Conservation (phyloP, 2,113 vertebrate species). For the Cichladusa arquata region DNA sequence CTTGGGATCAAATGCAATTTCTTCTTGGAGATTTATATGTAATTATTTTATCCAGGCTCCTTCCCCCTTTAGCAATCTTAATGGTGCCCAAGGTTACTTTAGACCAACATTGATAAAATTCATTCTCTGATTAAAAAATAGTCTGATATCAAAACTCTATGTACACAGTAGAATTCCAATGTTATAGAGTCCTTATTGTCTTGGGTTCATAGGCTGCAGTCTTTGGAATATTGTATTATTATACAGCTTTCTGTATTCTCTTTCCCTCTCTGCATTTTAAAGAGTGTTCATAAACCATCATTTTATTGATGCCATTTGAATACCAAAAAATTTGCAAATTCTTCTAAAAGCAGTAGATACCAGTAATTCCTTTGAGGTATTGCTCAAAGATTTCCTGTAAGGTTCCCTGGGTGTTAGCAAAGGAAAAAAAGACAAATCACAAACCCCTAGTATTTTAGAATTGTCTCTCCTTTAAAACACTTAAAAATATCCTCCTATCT, state of each 20-base stretch:
- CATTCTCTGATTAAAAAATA: conserved; percentile 56
- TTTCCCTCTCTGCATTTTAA: conserved; percentile 14
- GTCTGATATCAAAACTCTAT: conserved; percentile 30
- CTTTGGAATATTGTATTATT: conserved; percentile 32
- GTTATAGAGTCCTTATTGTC: conserved; percentile 39
- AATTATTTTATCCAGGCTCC: conserved; percentile 47
- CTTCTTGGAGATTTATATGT: conserved; percentile 41
- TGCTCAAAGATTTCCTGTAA: not conserved
- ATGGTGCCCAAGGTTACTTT: conserved; percentile 42
- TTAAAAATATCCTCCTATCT: not conserved
- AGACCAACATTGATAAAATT: conserved; percentile 55
- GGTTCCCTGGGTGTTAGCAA: not conserved
- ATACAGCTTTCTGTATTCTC: not conserved
- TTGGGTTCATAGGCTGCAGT: conserved; percentile 19
- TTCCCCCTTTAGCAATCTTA: conserved; percentile 33
- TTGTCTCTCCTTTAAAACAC: not conserved
- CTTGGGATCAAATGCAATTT: conserved; percentile 54
- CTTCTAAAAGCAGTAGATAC: not conserved
- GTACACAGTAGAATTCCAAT: conserved; percentile 30
- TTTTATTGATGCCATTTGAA: conserved; percentile 23
- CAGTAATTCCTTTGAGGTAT: not conserved
- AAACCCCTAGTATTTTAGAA: not conserved
- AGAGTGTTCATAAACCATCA: not conserved
- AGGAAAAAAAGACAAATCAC: not conserved
- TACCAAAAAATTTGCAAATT: not conserved